A percentile compares a stretch with the other conserved stretches of the same genome.
phyloP scores from a whole-genome alignment of 2,888 invertebrate species.

The Microdon myrmicae region DNA sequence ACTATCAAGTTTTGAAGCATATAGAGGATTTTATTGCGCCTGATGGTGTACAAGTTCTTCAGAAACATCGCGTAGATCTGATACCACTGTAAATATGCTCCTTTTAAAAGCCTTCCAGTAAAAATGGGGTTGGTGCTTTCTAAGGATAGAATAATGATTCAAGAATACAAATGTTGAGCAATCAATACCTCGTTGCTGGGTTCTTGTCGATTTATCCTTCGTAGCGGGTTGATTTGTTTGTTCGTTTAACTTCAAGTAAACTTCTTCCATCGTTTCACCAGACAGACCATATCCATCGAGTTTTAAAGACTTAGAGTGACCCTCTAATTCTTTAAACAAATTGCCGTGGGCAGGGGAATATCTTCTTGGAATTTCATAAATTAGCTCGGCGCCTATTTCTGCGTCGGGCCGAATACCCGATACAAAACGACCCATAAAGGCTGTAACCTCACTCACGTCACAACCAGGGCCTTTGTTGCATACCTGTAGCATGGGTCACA shows the following conservation, averaged over 20 bases:
- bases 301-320: slow-evolving; percentile 70
- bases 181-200: background rate
- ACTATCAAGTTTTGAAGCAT: slow-evolving; percentile 77
- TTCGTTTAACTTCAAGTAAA: slow-evolving; percentile 75
- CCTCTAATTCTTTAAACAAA: slow-evolving; percentile 77
- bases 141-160: background rate
- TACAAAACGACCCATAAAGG: slow-evolving; percentile 73
- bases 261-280: slow-evolving; percentile 89
- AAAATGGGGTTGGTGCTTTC: background rate
- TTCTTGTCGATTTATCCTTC: too few species aligned
- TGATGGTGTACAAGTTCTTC: slow-evolving; percentile 70
- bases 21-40: slow-evolving; percentile 74
- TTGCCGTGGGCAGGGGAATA: slow-evolving; percentile 73
- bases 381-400: slow-evolving; percentile 81
- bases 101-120: too few species aligned
- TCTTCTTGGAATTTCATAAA: slow-evolving; percentile 75
- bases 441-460: slow-evolving; percentile 69
- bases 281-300: slow-evolving; percentile 84
- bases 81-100: slow-evolving; percentile 67
- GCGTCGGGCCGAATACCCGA: slow-evolving; percentile 74
- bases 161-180: background rate
- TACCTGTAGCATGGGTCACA: slow-evolving; percentile 55
- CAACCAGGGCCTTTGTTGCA: slow-evolving; percentile 70
- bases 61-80: slow-evolving; percentile 76
- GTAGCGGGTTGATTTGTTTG: slow-evolving; percentile 54